These are phyloP conservation scores for Mormyrus lacerda DNA, from an alignment of 2,113 vertebrate species.

Conservation along the genomic window DNA sequence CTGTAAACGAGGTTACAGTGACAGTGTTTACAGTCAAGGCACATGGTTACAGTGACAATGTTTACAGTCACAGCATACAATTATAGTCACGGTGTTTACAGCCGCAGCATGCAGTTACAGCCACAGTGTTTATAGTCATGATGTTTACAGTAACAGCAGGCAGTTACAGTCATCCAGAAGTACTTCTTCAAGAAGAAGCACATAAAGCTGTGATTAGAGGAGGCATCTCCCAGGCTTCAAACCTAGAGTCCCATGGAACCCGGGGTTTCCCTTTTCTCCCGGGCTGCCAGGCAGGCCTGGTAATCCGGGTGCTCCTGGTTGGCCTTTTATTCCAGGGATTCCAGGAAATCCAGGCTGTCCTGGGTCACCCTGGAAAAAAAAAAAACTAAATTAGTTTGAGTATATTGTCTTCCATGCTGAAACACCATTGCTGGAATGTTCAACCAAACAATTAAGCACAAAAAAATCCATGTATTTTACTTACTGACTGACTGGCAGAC, in stretches of 20 bases:
- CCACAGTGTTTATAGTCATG: too few relatives aligned
- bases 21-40: too few relatives aligned
- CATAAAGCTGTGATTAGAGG: neutral
- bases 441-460: neutral
- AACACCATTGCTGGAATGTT: neutral
- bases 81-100: neutral
- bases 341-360: slow-evolving; percentile 80
- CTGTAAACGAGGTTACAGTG: neutral
- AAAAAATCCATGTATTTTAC: too few relatives aligned
- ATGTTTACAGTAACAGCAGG: too few relatives aligned
- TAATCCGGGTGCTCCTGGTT: slow-evolving; percentile 68
- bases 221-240: slow-evolving; percentile 18
- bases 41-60: too few relatives aligned
- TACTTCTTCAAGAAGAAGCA: neutral
- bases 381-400: neutral
- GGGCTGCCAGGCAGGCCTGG: slow-evolving; percentile 72
- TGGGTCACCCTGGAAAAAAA: slow-evolving; percentile 73
- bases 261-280: slow-evolving; percentile 81
- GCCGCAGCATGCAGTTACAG: too few relatives aligned
- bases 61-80: too few relatives aligned
- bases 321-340: slow-evolving; percentile 74
- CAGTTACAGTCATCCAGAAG: neutral
- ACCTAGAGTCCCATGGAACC: slow-evolving; percentile 86
- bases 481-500: too few relatives aligned
- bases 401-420: neutral